Evolutionary conservation across 1,140 invertebrate species (phyloP).

Genomic region (Theocolax elegans): DNA sequence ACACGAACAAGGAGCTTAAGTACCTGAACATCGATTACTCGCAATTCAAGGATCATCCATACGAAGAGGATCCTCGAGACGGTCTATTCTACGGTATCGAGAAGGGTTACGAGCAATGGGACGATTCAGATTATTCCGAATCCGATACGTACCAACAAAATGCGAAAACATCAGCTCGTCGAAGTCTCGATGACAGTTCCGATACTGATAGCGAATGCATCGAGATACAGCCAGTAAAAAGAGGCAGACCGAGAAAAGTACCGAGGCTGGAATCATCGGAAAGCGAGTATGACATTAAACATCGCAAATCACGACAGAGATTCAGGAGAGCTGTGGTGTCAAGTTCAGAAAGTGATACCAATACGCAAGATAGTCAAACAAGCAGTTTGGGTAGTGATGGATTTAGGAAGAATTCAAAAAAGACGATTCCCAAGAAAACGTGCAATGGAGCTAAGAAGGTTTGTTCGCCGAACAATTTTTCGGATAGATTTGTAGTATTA

Average conservation of each 20-base stretch:
- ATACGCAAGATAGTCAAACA: constrained; percentile 65
- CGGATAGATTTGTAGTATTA: not conserved
- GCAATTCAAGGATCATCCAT: constrained; percentile 72
- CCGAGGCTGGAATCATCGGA: constrained; percentile 64
- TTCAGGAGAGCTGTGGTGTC: constrained; percentile 56
- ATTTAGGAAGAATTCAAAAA: constrained; percentile 51
- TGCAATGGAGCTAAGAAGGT: constrained; percentile 32
- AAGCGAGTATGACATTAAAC: constrained; percentile 64
- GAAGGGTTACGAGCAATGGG: constrained; percentile 70
- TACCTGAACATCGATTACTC: constrained; percentile 76
- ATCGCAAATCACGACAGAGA: constrained; percentile 53
- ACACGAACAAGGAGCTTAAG: constrained; percentile 72
- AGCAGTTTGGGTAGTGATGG: constrained; percentile 65
- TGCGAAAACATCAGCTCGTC: constrained; percentile 54
- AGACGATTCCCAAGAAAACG: not conserved
- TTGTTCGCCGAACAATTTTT: too few relatives aligned
- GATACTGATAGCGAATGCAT: constrained; percentile 62
- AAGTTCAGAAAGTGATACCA: constrained; percentile 65
- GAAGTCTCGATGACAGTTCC: constrained; percentile 59
- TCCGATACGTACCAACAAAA: constrained; percentile 61
- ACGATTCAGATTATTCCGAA: constrained; percentile 61
- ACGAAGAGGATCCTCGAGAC: constrained; percentile 64
- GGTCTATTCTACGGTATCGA: constrained; percentile 70
- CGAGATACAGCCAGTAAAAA: constrained; percentile 47
- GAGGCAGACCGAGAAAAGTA: constrained; percentile 54